phyloP scores from a whole-genome alignment of 2,888 invertebrate genomes.

The Ophioninae sp. region DNA sequence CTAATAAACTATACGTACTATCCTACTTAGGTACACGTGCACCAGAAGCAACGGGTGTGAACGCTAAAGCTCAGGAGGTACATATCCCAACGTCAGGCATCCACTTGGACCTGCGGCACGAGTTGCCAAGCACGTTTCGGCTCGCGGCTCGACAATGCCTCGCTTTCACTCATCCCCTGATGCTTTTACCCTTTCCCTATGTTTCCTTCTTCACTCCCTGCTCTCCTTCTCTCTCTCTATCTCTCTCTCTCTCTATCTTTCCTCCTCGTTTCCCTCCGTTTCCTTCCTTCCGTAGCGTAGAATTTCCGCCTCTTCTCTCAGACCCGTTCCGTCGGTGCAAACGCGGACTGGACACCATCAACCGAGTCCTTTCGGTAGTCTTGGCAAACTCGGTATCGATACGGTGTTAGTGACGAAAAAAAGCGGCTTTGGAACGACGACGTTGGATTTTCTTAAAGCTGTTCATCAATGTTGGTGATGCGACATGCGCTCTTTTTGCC shows the following conservation, averaged over 20 bases:
- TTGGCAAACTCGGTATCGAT: slow-evolving; percentile 5
- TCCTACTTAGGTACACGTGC: slow-evolving; percentile 65
- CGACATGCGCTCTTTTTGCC: no score
- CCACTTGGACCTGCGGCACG: slow-evolving; percentile 55
- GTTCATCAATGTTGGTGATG: neutral
- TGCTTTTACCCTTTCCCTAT: slow-evolving; percentile 16
- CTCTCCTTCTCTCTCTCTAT: neutral
- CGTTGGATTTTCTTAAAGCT: slow-evolving; percentile 20
- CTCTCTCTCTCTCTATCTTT: slow-evolving; percentile 13
- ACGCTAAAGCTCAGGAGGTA: slow-evolving; percentile 48
- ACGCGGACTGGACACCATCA: slow-evolving; percentile 47
- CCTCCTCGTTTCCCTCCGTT: slow-evolving; percentile 11
- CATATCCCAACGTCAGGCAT: slow-evolving; percentile 37
- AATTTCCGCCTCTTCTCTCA: slow-evolving; percentile 22
- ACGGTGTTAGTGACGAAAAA: slow-evolving; percentile 13
- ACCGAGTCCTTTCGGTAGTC: slow-evolving; percentile 11
- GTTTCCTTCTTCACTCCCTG: neutral
- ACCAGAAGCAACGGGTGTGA: slow-evolving; percentile 47
- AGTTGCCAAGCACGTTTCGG: slow-evolving; percentile 59
- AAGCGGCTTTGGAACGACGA: neutral
- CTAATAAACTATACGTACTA: slow-evolving; percentile 67
- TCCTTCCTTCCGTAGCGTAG: slow-evolving; percentile 23
- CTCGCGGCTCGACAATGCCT: slow-evolving; percentile 63
- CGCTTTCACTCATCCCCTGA: slow-evolving; percentile 40
- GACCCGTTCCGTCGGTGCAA: slow-evolving; percentile 34